A percentile compares a stretch with the other conserved stretches of the same genome.
Evolutionary conservation across 2,888 invertebrate species (phyloP).

Genomic region (Kuschelorhynchus macadamiae): DNA sequence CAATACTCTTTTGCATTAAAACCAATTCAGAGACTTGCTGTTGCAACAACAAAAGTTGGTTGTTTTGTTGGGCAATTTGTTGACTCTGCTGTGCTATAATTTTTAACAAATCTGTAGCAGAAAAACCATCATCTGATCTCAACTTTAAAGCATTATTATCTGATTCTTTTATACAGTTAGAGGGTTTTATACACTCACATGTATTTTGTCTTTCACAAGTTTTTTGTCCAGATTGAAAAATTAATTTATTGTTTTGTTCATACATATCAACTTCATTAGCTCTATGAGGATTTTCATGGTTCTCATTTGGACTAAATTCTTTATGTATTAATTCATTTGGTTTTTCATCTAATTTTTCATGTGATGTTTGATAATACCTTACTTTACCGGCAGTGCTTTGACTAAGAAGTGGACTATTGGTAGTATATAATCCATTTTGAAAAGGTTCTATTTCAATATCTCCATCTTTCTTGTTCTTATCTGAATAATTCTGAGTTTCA

Average conservation of each 20-base stretch:
- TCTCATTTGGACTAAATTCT: too few relatives aligned
- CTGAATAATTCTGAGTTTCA: too few relatives aligned
- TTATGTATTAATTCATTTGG: too few relatives aligned
- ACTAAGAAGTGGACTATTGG: too few relatives aligned
- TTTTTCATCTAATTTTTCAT: too few relatives aligned
- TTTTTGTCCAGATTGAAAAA: neutral
- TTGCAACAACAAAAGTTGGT: constrained; percentile 76
- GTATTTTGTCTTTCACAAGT: constrained; percentile 34
- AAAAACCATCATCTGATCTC: constrained; percentile 68
- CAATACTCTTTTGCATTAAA: constrained; percentile 59
- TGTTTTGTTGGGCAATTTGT: constrained; percentile 75
- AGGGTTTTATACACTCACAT: constrained; percentile 46
- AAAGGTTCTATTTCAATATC: too few relatives aligned
- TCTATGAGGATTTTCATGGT: too few relatives aligned
- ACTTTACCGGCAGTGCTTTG: too few relatives aligned
- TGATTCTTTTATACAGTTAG: constrained; percentile 36
- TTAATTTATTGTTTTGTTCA: neutral
- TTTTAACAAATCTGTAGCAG: constrained; percentile 74
- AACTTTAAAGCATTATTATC: constrained; percentile 37
- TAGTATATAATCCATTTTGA: too few relatives aligned
- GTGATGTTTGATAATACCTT: too few relatives aligned
- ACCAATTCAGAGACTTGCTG: constrained; percentile 75
- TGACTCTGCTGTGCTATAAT: constrained; percentile 78
- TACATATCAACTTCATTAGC: too few relatives aligned
- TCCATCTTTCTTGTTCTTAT: too few relatives aligned